These are phyloP conservation scores for Ophion obscuratus DNA, from an alignment of 2,888 invertebrate genomes.

Conservation along the genomic window DNA sequence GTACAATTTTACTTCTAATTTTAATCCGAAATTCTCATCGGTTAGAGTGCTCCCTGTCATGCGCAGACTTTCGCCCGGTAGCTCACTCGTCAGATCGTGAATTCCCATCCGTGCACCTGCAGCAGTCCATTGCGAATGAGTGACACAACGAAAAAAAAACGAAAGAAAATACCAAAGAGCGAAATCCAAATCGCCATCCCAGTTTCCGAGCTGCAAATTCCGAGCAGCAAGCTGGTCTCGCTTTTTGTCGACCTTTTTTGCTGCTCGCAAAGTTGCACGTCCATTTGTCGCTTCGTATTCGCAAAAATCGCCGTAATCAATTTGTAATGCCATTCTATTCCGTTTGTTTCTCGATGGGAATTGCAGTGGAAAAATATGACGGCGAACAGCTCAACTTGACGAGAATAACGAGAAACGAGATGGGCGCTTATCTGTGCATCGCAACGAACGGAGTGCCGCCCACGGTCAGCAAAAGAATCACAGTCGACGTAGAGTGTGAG, in stretches of 20 bases:
- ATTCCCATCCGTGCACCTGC: constrained; percentile 74
- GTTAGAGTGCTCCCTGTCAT: constrained; percentile 1
- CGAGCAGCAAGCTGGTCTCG: constrained; percentile 28
- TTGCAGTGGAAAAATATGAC: constrained; percentile 92
- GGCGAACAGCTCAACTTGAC: constrained; percentile 94
- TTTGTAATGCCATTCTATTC: neutral
- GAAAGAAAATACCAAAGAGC: neutral
- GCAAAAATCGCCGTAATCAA: neutral
- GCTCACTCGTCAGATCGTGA: constrained; percentile 68
- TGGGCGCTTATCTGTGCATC: constrained; percentile 94
- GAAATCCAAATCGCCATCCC: neutral
- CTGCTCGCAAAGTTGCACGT: constrained; percentile 25
- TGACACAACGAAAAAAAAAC: neutral
- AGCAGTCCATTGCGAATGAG: constrained; percentile 55
- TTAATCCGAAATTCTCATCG: neutral
- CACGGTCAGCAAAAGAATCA: constrained; percentile 96
- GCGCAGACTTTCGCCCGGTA: constrained; percentile 33
- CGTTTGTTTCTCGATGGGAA: constrained; percentile 67
- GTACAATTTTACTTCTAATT: neutral
- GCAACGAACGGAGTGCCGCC: constrained; percentile 95
- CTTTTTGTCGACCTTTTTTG: constrained; percentile 8
- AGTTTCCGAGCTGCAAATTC: constrained; percentile 4
- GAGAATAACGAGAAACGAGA: constrained; percentile 94
- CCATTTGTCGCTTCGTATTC: constrained; percentile 7
- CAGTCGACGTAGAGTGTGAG: constrained; percentile 96